Conservation (phyloP, 2,113 vertebrate genomes). For the Corythornis madagascariensis region DNA sequence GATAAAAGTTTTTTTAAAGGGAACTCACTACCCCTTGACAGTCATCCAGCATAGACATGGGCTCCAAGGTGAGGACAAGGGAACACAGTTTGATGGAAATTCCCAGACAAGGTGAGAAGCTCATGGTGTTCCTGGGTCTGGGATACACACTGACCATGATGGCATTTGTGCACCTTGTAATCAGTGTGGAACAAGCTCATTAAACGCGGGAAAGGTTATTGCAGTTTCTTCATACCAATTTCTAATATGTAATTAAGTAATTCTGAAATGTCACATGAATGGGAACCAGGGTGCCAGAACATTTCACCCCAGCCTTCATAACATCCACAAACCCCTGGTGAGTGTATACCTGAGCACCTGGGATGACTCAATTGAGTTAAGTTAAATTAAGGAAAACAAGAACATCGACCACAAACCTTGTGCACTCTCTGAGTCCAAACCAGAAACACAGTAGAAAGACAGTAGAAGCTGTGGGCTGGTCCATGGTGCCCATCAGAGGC, state of each 20-base stretch:
- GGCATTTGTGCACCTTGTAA: neutral
- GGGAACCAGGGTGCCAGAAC: neutral
- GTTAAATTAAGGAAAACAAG: neutral
- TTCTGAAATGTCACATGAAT: neutral
- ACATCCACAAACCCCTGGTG: neutral
- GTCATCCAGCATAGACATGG: neutral
- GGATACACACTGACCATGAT: neutral
- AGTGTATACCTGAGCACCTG: neutral
- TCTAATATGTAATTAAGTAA: neutral
- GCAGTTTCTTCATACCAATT: neutral
- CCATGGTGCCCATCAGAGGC: neutral
- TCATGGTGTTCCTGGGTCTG: accelerated
- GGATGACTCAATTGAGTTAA: neutral
- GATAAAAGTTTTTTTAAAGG: too few species aligned
- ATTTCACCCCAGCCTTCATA: neutral
- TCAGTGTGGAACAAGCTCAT: neutral
- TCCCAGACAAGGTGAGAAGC: neutral
- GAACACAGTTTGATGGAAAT: neutral
- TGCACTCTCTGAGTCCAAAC: neutral
- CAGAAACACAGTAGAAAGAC: accelerated
- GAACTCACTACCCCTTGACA: too few species aligned
- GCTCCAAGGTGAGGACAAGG: neutral
- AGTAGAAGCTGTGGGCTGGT: neutral
- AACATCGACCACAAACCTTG: neutral
- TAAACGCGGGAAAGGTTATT: neutral